These are phyloP conservation scores for Boloria selene DNA, from an alignment of 2,888 invertebrate species.

Conservation along the genomic window DNA sequence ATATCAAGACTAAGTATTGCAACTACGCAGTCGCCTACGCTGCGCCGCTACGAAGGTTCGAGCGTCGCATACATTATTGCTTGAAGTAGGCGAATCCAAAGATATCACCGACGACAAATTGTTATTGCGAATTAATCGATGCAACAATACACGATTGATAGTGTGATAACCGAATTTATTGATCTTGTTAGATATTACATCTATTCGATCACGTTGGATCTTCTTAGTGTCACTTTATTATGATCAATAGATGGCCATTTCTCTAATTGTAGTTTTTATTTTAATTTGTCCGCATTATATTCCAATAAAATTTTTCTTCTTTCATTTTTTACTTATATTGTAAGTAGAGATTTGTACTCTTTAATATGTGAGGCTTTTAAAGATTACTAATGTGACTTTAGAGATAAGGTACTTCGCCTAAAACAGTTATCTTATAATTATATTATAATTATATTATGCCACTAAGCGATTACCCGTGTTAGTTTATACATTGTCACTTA, in stretches of 20 bases:
- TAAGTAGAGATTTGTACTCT: too few relatives aligned
- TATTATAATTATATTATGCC: too few relatives aligned
- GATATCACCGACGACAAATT: slow-evolving; percentile 77
- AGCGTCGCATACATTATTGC: slow-evolving; percentile 73
- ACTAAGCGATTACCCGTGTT: too few relatives aligned
- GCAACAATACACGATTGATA: slow-evolving; percentile 36
- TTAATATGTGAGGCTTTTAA: too few relatives aligned
- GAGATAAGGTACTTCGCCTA: too few relatives aligned
- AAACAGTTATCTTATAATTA: too few relatives aligned
- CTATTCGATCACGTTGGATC: too few relatives aligned
- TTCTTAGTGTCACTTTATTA: not conserved
- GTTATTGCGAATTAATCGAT: slow-evolving; percentile 78
- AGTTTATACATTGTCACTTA: not conserved
- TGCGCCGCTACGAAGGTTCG: slow-evolving; percentile 67
- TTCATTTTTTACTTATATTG: too few relatives aligned
- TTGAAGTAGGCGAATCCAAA: slow-evolving; percentile 72
- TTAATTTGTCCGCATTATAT: too few relatives aligned
- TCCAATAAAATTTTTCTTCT: too few relatives aligned
- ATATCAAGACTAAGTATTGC: slow-evolving; percentile 59
- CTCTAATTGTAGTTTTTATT: not conserved
- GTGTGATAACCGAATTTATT: slow-evolving; percentile 18
- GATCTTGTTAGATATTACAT: slow-evolving; percentile 9
- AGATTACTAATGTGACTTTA: too few relatives aligned
- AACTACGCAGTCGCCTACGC: slow-evolving; percentile 63
- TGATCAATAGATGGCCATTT: not conserved